Conservation (phyloP, 2,888 invertebrate genomes). For the Papilio elwesi region DNA sequence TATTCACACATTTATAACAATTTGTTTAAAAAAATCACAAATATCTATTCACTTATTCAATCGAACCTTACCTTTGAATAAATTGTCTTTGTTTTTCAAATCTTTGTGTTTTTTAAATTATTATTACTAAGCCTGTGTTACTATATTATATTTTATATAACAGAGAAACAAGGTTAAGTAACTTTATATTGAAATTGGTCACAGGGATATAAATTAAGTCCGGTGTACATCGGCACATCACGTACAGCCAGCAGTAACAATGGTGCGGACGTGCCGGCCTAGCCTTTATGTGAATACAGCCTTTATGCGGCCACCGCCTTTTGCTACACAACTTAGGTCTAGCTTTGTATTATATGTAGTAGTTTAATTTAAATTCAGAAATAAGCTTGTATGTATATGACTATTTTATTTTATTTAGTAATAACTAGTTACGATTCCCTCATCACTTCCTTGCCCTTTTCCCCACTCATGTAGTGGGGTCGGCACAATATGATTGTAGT, state of each 20-base stretch:
- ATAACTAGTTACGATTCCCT: too few species aligned
- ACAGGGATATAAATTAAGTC: slow-evolving; percentile 33
- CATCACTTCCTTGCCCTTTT: too few species aligned
- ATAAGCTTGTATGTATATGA: not conserved
- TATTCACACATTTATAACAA: too few species aligned
- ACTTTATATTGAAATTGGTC: slow-evolving; percentile 34
- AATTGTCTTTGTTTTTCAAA: too few species aligned
- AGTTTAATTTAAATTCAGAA: slow-evolving; percentile 9
- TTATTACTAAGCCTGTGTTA: not conserved
- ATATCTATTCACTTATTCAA: too few species aligned
- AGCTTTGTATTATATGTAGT: slow-evolving; percentile 16
- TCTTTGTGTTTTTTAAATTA: too few species aligned
- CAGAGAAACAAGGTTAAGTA: slow-evolving; percentile 16
- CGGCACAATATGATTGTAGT: too few species aligned
- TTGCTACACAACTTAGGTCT: slow-evolving; percentile 7
- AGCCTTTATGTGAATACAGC: slow-evolving; percentile 41
- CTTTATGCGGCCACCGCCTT: slow-evolving; percentile 26
- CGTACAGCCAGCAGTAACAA: slow-evolving; percentile 50
- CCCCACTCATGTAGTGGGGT: too few species aligned
- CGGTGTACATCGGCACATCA: slow-evolving; percentile 40
- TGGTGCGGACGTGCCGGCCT: slow-evolving; percentile 50
- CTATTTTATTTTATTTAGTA: not conserved
- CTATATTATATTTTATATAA: too few species aligned
- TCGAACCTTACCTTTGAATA: too few species aligned
- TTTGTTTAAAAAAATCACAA: too few species aligned